Base-by-base conservation (phyloP, 2,113 vertebrate genomes). In the Anas platyrhynchos region DNA sequence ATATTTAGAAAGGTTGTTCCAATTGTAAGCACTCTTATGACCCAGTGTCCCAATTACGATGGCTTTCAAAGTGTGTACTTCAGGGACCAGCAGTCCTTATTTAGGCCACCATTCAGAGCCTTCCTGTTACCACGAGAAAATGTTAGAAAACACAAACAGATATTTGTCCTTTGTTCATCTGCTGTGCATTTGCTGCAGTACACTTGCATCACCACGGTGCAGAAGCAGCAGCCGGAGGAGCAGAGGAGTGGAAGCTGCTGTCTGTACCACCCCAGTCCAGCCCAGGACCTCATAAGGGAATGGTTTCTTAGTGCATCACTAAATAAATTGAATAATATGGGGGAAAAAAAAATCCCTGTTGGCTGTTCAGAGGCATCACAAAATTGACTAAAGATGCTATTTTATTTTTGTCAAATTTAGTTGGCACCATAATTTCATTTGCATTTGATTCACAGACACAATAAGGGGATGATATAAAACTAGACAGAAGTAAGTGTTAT, bases 371-470 rank as follows among this genome's bases (percentile, higher is more conserved):
- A 96, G 2, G 21, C 29, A 80, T 62, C 36, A 59, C n/a, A 66
- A 68, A 89, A 92, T 74, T 94, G 38, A 79, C 86, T 78, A 85
- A 94, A 78, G 55, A 56, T 84, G 81, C 46, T 72, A 61, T 87
- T 96, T 84, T 78, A 92, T 81, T 89, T 50, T 91, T 89, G 71
- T 91, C 54, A 66, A 72, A 77, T 95, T 59, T 87, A 78, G 26
- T 75, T 95, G 62, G 68, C 31, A 82, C 54, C 29, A 43, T 88
- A 81, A 88, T 89, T 93, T 88, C 81, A 80, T 93, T 96, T 96
- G 25, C 84, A 92, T 86, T 95, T 92, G 81, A 88, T 83, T 93
- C 84, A 96, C 55, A 75, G 73, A 21, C 38, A 78, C 71, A 90
- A 71, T 62, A 84, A 93, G 54, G 6, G 23, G 58, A 94, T 89